Conservation (phyloP, 2,113 vertebrate genomes). For the Malurus alboscapulatus region DNA sequence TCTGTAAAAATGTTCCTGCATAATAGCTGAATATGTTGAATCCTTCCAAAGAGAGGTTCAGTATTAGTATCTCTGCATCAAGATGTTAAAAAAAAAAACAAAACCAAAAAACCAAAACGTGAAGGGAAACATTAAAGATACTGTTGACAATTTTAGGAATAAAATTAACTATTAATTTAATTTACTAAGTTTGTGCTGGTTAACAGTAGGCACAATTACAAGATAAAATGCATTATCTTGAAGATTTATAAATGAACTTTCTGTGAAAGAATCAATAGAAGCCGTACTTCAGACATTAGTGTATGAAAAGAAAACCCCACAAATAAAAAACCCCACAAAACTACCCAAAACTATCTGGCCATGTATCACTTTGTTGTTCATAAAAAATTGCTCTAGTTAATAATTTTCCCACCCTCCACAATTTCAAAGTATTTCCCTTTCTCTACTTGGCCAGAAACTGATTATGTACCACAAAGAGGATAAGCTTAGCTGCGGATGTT, state of each 20-base stretch:
- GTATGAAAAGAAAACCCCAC: background rate
- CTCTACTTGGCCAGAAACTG: background rate
- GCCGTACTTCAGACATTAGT: background rate
- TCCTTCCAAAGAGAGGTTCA: background rate
- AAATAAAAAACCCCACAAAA: background rate
- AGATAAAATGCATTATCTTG: background rate
- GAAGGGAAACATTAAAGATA: background rate
- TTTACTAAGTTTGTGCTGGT: background rate
- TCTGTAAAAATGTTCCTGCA: background rate
- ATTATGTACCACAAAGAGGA: background rate
- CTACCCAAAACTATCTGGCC: background rate
- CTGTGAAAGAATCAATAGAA: background rate
- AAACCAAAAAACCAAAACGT: no score
- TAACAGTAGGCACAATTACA: background rate
- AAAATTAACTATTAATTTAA: background rate
- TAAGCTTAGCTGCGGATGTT: background rate
- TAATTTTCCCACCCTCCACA: background rate
- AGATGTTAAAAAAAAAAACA: background rate
- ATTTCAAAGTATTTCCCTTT: background rate
- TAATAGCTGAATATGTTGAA: background rate
- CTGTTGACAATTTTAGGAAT: background rate
- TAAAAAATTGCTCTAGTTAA: background rate
- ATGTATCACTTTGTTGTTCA: background rate
- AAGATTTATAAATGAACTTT: background rate
- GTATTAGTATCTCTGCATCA: background rate